Base-by-base conservation (phyloP, 2,888 invertebrate species). In the Meiosimyza decipiens region DNA sequence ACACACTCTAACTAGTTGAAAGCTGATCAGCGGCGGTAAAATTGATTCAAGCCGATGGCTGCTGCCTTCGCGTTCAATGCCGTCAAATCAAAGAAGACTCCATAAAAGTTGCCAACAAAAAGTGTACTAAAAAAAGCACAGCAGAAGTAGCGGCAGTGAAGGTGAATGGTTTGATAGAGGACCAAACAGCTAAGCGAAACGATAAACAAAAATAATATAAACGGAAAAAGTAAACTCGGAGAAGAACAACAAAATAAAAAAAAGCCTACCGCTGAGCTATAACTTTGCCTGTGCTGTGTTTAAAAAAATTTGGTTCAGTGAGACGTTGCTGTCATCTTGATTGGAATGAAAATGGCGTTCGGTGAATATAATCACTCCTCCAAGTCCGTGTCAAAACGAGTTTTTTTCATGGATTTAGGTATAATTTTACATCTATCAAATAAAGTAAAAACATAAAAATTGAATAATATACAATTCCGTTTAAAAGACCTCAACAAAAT, bases 271-370 rank as follows among this genome's bases (percentile, higher is more conserved):
- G 64, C 49, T 16, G 16, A 22, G 67, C 67, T 18, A 9, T 40
- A 9, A 15, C 22, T 49, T 62, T 70, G 71, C 72, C 51, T 72
- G 73, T 71, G 69, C 3, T 69, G 68, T 71, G 65, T 49, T 51
- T 66, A 54, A 73, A 71, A 52, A 33, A 70, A 67, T 51, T 68
- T 68, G 16, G 28, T 60, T 72, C 18, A 67, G n/a, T 6, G 50
- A 57, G 75, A 74, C 68, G 73, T 67, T 74, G 67, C 72, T 57
- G 49, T 59, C 60, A 57, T 71, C 64, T 50, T 28, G 69, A 71
- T 73, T 51, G 72, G 73, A 71, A 76, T 74, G 75, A 77, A 77
- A 77, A 77, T 77, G 77, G 77, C 77, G 77, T 77, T 77, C 73
- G 75, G 70, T 74, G 64, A 28, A 28, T 40, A 51, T 63, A 6